Evolutionary conservation across 2,888 invertebrate genomes (phyloP), one percentile per base, ranked within the genome.

Genomic region (Himalopsyche tibetana): DNA sequence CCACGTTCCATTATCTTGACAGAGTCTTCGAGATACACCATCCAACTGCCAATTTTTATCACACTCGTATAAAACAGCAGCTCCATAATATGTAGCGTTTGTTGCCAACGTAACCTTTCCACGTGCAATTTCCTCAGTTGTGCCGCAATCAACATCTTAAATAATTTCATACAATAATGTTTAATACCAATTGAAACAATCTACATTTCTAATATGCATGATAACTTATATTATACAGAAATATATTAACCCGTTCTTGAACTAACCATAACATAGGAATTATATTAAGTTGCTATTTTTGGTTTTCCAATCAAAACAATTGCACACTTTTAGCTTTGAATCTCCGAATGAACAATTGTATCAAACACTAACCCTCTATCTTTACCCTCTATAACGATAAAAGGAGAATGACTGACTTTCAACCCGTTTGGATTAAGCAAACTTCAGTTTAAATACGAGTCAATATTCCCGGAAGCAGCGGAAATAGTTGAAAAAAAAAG

Each of bases 1-100:
- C 98, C 98, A 98, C 0, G 97, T 97, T 82, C 96, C 97, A 90
- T 98, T 96, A 90, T 98, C 98, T 84, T 97, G 94, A 90, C 98
- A 98, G 83, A 97, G 91, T 87, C 98, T 92, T 84, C 98, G 94
- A 4, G 97, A 96, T 4, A 97, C 96, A 0, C 98, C 98, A 89
- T 96, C 96, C 15, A 98, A 92, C 90, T 96, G 95, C 92, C 95
- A 98, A 90, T 97, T 96, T 4, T 94, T 93, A 86, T 96, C 94
- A 90, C 98, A 98, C 89, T 97, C 96, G 90, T 98, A 98, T 9
- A 97, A 93, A 0, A 95, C 97, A 2, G 96, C 95, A 0, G 97
- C 96, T 0, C 98, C 98, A 90, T 98, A 97, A 91, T 97, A 97
- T 0, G 98, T 98, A 0, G 95, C 97, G 90, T 98, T 98, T 0